Conservation (phyloP, 2,888 invertebrate genomes). For the Lobophora halterata region DNA sequence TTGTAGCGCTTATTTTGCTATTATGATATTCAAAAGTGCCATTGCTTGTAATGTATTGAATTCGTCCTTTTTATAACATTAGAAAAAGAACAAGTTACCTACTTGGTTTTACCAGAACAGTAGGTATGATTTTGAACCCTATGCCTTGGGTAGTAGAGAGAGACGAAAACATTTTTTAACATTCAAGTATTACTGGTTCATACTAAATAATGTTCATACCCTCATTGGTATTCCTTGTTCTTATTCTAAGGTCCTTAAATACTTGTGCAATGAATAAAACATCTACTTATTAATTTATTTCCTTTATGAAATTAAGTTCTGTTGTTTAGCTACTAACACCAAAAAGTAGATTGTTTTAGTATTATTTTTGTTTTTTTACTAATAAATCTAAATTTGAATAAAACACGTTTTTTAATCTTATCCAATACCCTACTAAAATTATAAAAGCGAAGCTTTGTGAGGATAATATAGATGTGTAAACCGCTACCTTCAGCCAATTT, state of each 20-base stretch:
- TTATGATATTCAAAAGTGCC: constrained; percentile 66
- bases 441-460: too few species aligned
- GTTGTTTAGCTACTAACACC: constrained; percentile 75
- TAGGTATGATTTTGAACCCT: too few species aligned
- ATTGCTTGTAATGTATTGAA: constrained; percentile 43
- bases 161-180: too few species aligned
- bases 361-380: constrained; percentile 57
- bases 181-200: too few species aligned
- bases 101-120: too few species aligned
- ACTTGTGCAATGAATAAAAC: constrained; percentile 63
- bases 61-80: constrained; percentile 4
- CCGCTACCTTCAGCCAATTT: too few species aligned
- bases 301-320: constrained; percentile 51
- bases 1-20: constrained; percentile 60
- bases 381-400: constrained; percentile 41
- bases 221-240: not conserved
- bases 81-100: not conserved
- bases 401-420: not conserved
- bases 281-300: constrained; percentile 65
- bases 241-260: constrained; percentile 16
- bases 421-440: too few species aligned
- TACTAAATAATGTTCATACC: constrained; percentile 15
- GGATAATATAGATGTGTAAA: too few species aligned
- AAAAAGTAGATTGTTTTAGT: constrained; percentile 66
- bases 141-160: too few species aligned